Conservation (phyloP, 2,113 vertebrate species). For the Hucho hucho region DNA sequence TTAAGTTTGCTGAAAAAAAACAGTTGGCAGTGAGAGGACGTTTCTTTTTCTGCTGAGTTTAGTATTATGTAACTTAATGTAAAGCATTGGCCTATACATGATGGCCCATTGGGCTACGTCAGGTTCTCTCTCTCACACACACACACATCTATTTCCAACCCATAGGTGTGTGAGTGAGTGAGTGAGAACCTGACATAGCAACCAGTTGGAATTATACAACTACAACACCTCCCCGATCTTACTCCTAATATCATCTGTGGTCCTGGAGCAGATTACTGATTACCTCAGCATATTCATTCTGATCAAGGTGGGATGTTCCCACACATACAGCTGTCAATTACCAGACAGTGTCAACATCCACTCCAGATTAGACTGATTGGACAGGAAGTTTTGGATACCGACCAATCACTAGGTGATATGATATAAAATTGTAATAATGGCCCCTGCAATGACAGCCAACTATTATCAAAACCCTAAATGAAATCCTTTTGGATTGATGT, state of each 20-base stretch:
- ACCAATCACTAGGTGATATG: neutral
- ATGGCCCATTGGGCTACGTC: no score
- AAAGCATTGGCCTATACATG: no score
- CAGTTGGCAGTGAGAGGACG: no score
- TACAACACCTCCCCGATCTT: conserved; percentile 26
- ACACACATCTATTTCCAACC: no score
- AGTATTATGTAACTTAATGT: no score
- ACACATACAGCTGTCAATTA: conserved; percentile 13
- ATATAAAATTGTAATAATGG: neutral
- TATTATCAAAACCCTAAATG: neutral
- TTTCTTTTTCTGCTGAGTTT: no score
- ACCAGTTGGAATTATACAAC: conserved; percentile 11
- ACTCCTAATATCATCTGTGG: conserved; percentile 14
- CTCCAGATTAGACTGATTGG: neutral
- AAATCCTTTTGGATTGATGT: no score
- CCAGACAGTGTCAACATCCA: conserved; percentile 4
- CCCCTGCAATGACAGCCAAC: neutral
- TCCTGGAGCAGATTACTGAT: conserved; percentile 2
- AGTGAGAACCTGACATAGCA: no score
- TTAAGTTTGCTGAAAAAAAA: no score
- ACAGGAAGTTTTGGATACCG: neutral
- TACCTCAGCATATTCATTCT: conserved; percentile 21
- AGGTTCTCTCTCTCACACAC: no score
- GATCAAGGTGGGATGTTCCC: conserved; percentile 4
- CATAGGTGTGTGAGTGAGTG: no score